These are phyloP conservation scores for Porites cylindrica DNA, from an alignment of 92 coral and sea anemone genomes.

Conservation along the genomic window DNA sequence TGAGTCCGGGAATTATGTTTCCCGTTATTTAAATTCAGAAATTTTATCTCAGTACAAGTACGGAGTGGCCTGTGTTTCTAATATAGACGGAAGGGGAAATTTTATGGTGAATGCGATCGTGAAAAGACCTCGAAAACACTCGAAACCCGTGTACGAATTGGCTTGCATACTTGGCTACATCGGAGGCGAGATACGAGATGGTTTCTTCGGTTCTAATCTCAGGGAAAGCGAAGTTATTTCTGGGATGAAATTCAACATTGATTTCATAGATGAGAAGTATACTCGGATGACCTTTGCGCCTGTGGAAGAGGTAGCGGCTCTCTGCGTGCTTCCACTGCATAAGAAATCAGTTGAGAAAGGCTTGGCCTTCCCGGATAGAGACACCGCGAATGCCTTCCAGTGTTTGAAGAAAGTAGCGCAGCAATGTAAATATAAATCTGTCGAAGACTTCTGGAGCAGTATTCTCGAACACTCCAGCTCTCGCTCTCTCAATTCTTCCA, in stretches of 20 bases:
- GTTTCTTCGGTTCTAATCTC: constrained; percentile 37
- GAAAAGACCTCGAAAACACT: constrained; percentile 34
- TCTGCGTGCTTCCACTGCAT: constrained; percentile 36
- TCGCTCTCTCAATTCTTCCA: constrained; percentile 15
- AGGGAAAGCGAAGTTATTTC: constrained; percentile 48
- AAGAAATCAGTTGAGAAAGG: constrained; percentile 50
- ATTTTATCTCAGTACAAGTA: constrained; percentile 8
- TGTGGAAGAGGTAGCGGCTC: constrained; percentile 60
- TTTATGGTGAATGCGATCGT: constrained; percentile 53
- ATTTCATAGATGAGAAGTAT: constrained; percentile 12
- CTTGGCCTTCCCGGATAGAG: constrained; percentile 7
- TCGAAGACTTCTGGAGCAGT: constrained; percentile 29
- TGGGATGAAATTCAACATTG: constrained; percentile 30
- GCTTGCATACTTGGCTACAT: constrained; percentile 49
- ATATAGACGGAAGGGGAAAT: constrained; percentile 52
- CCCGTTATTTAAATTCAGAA: not conserved
- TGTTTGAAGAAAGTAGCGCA: constrained; percentile 39
- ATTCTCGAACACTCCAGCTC: constrained; percentile 20
- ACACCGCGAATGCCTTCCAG: constrained; percentile 23
- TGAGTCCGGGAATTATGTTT: not conserved
- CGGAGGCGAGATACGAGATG: constrained; percentile 68
- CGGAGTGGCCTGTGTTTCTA: constrained; percentile 48
- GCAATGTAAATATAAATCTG: constrained; percentile 16
- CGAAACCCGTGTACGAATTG: constrained; percentile 42
- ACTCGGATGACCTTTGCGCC: constrained; percentile 45